Evolutionary conservation across 2,888 invertebrate species (phyloP).

Genomic region (Peribatodes rhomboidaria): DNA sequence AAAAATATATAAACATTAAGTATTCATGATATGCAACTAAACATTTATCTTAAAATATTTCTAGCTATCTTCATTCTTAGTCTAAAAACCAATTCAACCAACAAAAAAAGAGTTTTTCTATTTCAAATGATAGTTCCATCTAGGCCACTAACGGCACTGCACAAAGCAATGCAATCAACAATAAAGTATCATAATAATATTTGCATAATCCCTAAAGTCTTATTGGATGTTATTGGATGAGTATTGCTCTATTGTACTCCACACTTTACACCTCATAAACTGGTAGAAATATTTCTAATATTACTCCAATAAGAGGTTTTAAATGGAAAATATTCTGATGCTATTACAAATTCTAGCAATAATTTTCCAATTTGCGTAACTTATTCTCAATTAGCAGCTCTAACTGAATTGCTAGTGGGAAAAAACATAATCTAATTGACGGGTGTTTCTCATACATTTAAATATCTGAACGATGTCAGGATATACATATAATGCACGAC

Average conservation of each 20-base stretch:
- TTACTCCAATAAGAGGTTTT: background rate
- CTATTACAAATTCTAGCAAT: too few relatives aligned
- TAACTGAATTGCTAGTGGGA: slow-evolving; percentile 1
- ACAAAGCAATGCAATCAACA: slow-evolving; percentile 1
- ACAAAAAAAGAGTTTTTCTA: too few relatives aligned
- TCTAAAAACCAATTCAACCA: background rate
- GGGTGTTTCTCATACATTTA: too few relatives aligned
- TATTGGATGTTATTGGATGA: slow-evolving; percentile 7
- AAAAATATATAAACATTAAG: too few relatives aligned
- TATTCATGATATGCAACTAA: too few relatives aligned
- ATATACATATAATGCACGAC: too few relatives aligned
- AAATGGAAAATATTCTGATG: background rate
- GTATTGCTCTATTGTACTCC: background rate
- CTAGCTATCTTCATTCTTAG: background rate
- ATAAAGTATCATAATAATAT: slow-evolving; percentile 1
- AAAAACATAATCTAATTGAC: background rate
- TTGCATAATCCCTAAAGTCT: slow-evolving; percentile 6
- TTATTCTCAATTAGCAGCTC: too few relatives aligned
- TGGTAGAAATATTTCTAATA: slow-evolving; percentile 3
- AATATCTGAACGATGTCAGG: too few relatives aligned
- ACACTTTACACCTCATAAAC: background rate
- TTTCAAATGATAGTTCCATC: too few relatives aligned
- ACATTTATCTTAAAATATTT: too few relatives aligned
- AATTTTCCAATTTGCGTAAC: too few relatives aligned
- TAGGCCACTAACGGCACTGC: background rate